phyloP scores from a whole-genome alignment of 1,140 invertebrate species.

The Drosophila kurseongensis region DNA sequence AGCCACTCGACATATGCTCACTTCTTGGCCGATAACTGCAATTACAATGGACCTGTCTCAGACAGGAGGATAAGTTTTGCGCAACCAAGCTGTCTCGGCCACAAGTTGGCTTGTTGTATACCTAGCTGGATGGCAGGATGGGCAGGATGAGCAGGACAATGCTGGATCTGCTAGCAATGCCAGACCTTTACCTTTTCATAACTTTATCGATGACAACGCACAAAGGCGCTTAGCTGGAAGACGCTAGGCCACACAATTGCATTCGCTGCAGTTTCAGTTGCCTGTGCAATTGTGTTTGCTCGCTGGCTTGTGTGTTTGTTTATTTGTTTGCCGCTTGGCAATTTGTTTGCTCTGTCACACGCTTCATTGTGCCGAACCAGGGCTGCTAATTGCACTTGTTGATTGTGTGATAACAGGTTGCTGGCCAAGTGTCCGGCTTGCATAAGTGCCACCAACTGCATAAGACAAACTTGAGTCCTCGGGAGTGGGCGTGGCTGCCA shows the following conservation, averaged over 20 bases:
- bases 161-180: constrained; percentile 5
- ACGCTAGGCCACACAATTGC: constrained; percentile 28
- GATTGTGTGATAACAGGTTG: constrained; percentile 76
- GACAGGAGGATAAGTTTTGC: constrained; percentile 31
- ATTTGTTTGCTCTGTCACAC: constrained; percentile 82
- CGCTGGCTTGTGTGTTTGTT: constrained; percentile 32
- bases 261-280: constrained; percentile 13
- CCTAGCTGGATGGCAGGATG: constrained; percentile 1
- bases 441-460: constrained; percentile 63
- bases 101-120: constrained; percentile 13
- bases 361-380: constrained; percentile 64
- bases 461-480: constrained; percentile 69
- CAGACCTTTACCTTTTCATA: constrained; percentile 43
- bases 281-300: constrained; percentile 44
- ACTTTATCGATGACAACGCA: constrained; percentile 44
- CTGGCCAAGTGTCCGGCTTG: constrained; percentile 44
- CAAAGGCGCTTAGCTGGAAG: constrained; percentile 30
- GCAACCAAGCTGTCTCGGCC: constrained; percentile 34
- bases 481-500: constrained; percentile 59
- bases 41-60: constrained; percentile 24
- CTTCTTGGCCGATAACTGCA: constrained; percentile 37
- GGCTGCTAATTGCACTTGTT: constrained; percentile 81
- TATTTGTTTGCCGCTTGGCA: constrained; percentile 58
- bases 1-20: constrained; percentile 42
- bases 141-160: constrained; percentile 28